Percentiles rank a stretch among this genome's conserved stretches.
phyloP scores from a whole-genome alignment of 2,113 vertebrate species.

The Echinops telfairi region DNA sequence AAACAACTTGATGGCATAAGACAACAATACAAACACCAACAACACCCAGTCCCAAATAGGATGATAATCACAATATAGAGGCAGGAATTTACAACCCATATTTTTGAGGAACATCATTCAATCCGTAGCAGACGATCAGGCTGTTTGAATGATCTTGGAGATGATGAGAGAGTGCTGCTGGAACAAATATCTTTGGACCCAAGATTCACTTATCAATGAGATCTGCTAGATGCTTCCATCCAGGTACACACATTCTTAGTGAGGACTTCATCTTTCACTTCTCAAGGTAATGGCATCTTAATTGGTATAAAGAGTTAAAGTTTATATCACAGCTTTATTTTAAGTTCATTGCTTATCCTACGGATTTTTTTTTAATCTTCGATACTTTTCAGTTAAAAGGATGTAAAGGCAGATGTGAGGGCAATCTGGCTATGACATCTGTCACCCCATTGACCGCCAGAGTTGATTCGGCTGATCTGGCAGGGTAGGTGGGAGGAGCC shows the following conservation, averaged over 20 bases:
- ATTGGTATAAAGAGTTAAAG: conserved; percentile 51
- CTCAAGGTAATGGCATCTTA: conserved; percentile 26
- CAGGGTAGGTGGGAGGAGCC: too few relatives aligned
- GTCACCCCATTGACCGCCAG: too few relatives aligned
- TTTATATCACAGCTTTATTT: conserved; percentile 56
- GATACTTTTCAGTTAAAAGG: conserved; percentile 3
- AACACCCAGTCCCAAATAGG: not conserved
- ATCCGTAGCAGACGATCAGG: not conserved
- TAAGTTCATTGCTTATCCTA: conserved; percentile 60
- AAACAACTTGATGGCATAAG: too few relatives aligned
- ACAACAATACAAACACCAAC: not conserved
- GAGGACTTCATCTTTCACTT: conserved; percentile 7
- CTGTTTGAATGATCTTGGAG: not conserved
- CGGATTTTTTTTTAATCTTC: conserved; percentile 45
- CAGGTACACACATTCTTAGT: not conserved
- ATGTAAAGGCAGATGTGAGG: conserved; percentile 12
- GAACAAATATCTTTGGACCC: conserved; percentile 36
- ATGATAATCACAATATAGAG: not conserved
- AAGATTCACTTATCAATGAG: conserved; percentile 46
- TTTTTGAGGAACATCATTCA: not conserved
- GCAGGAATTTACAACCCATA: not conserved
- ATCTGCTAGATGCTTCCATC: conserved; percentile 1
- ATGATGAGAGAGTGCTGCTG: not conserved
- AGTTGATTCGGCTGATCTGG: too few relatives aligned
- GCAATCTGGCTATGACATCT: too few relatives aligned